Base-by-base conservation (phyloP, 1,140 invertebrate species). In the Macrobrachium rosenbergii region DNA sequence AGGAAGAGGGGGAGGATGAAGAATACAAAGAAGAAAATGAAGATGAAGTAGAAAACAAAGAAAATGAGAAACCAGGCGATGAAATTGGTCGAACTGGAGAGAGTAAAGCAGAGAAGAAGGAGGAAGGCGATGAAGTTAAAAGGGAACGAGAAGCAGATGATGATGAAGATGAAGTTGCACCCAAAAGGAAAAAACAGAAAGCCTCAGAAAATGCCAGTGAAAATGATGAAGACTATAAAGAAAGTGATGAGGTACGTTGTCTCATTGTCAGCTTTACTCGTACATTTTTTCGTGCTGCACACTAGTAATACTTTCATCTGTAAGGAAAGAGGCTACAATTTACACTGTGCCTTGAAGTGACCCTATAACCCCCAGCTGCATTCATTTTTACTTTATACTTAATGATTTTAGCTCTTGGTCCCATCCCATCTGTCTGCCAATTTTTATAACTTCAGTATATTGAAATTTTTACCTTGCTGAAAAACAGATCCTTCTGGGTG, bases 101-200 rank as follows among this genome's bases (percentile, higher is more conserved):
- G 12, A 78, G 88, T 62, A 88, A 88, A 67, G 89, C 88, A 62
- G 73, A 64, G 78, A 90, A 89, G 82, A 77, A 87, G 83, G 82
- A 90, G 75, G 75, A 87, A n/a, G 62, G 79, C 19, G 23, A 73
- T 28, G 78, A 87, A 63, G 43, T 52, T 3, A 76, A 83, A 37
- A 73, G 77, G 72, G 83, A 82, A 28, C 78, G 76, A 81, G 83
- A 82, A 62, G 82, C 76, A 21, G 81, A 83, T 69, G 88, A 88
- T 37, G 87, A 90, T 16, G 84, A 89, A 37, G 81, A 87, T 93
- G 91, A 94, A 94, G 83, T 86, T n/a, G 83, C 79, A 77, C 83
- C 83, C 16, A 94, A 85, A 94, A 94, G 89, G 94, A 95, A 90
- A 94, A 94, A 86, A 58, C 37, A 73, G 21, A 84, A 84, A n/a